Evolutionary conservation across 64 coral and sea anemone genomes (phyloP).

Genomic region (Actinia tenebrosa): DNA sequence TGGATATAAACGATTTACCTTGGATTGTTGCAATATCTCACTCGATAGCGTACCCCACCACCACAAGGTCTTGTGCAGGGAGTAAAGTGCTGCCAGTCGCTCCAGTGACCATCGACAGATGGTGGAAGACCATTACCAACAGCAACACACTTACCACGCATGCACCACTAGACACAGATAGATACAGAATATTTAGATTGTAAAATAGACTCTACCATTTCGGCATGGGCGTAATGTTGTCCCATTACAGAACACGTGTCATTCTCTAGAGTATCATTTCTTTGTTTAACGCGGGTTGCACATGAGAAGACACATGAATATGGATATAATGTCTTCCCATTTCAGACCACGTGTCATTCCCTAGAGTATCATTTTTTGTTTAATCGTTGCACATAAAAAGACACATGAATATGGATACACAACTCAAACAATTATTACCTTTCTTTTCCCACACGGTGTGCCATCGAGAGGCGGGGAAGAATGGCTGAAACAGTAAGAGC

Average conservation of each 20-base stretch:
- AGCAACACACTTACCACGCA: conserved; percentile 18
- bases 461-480: conserved; percentile 2
- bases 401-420: too few relatives aligned
- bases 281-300: too few relatives aligned
- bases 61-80: conserved; percentile 40
- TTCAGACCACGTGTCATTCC: too few relatives aligned
- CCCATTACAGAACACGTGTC: too few relatives aligned
- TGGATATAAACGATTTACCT: not conserved
- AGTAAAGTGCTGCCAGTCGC: conserved; percentile 21
- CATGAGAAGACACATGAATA: too few relatives aligned
- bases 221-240: too few relatives aligned
- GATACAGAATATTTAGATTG: too few relatives aligned
- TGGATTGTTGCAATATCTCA: conserved; percentile 46
- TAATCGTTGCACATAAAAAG: too few relatives aligned
- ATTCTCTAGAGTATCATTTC: too few relatives aligned
- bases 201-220: too few relatives aligned
- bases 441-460: not conserved
- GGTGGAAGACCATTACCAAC: conserved; percentile 35
- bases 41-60: conserved; percentile 26
- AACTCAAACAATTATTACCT: not conserved
- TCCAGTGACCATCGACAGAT: conserved; percentile 43
- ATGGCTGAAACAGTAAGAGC: not conserved
- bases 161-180: conserved; percentile 30
- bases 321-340: too few relatives aligned
- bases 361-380: too few relatives aligned